A percentile compares a stretch with the other conserved stretches of the same genome.
These are phyloP conservation scores for Melanostoma scalare DNA, from an alignment of 2,888 invertebrate species.

Conservation along the genomic window DNA sequence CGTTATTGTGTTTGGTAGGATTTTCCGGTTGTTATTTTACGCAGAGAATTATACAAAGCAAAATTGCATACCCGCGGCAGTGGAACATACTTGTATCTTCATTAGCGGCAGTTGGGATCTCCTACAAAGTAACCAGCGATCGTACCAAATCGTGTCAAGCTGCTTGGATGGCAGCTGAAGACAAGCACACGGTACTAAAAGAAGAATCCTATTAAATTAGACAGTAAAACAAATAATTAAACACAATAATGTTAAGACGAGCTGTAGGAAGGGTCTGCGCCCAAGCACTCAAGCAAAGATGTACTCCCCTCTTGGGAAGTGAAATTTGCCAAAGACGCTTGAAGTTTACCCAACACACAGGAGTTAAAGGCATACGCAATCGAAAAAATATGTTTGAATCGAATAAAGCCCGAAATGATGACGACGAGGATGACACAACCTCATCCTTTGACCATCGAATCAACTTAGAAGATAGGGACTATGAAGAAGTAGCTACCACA, in stretches of 20 bases:
- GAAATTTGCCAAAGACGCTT: slow-evolving; percentile 61
- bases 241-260: slow-evolving; percentile 40
- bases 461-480: slow-evolving; percentile 77
- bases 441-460: slow-evolving; percentile 12
- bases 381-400: slow-evolving; percentile 77
- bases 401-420: slow-evolving; percentile 45
- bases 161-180: slow-evolving; percentile 82
- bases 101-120: slow-evolving; percentile 77
- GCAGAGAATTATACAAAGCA: slow-evolving; percentile 80
- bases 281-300: neutral
- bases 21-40: slow-evolving; percentile 82
- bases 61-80: slow-evolving; percentile 79
- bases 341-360: slow-evolving; percentile 79
- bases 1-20: slow-evolving; percentile 74
- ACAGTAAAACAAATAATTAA: neutral
- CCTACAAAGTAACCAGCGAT: slow-evolving; percentile 81
- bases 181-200: slow-evolving; percentile 81
- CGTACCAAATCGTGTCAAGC: slow-evolving; percentile 82
- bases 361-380: slow-evolving; percentile 80
- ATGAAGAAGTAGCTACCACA: slow-evolving; percentile 81
- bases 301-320: neutral
- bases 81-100: slow-evolving; percentile 81
- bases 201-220: slow-evolving; percentile 72
- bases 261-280: slow-evolving; percentile 14
- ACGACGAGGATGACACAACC: slow-evolving; percentile 74